Evolutionary conservation across 2,113 vertebrate species (phyloP).

Genomic region (Pardalotus punctatus): DNA sequence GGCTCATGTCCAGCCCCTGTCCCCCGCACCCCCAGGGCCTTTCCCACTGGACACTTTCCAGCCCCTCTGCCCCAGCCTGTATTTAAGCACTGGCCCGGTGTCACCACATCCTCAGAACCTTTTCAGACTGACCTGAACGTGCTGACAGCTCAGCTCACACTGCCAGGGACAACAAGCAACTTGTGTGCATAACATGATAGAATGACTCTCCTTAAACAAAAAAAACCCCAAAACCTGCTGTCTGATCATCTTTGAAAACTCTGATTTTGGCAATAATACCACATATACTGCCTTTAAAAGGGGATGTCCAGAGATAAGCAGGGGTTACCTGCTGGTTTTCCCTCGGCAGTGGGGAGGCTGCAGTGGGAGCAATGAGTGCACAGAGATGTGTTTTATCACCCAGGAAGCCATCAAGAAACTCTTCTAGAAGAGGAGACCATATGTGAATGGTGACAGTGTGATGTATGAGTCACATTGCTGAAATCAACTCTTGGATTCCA

Average conservation of each 20-base stretch:
- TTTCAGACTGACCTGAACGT: background rate
- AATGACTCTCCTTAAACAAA: background rate
- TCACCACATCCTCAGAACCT: background rate
- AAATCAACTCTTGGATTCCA: conserved; percentile 37
- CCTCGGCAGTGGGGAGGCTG: background rate
- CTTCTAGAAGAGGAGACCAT: background rate
- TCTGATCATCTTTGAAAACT: background rate
- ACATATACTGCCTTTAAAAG: background rate
- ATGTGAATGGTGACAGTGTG: background rate
- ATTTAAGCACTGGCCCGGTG: too few species aligned
- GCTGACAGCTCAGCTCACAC: rapidly evolving
- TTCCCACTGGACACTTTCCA: background rate
- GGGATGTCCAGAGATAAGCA: background rate
- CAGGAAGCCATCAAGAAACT: background rate
- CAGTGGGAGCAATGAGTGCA: background rate
- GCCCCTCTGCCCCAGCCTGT: background rate
- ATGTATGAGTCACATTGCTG: background rate
- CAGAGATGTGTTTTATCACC: background rate
- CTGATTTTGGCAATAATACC: background rate
- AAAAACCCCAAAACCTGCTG: too few species aligned
- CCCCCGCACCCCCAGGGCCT: background rate
- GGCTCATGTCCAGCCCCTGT: background rate
- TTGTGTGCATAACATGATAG: too few species aligned
- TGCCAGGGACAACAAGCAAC: background rate
- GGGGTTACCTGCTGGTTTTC: background rate